Percentiles rank a stretch among this genome's conserved stretches.
Conservation (phyloP, 2,888 invertebrate genomes). For the Nomada fucata region DNA sequence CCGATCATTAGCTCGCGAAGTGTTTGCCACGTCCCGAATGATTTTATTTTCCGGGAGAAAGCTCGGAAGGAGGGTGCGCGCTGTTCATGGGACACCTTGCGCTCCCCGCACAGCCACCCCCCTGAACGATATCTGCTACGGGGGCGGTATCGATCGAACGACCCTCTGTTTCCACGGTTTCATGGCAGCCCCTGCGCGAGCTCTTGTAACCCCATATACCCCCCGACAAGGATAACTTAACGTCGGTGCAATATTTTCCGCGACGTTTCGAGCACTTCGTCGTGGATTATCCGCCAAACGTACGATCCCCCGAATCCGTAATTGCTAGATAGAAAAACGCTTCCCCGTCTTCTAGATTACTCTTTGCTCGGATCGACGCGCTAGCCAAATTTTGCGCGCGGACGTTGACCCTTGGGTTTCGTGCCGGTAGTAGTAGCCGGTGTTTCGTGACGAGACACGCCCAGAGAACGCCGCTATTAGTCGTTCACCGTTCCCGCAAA, state of each 20-base stretch:
- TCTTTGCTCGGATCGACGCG: conserved; percentile 5
- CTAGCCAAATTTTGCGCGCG: conserved; percentile 19
- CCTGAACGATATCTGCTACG: conserved; percentile 74
- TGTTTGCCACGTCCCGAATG: conserved; percentile 27
- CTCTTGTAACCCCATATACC: conserved; percentile 55
- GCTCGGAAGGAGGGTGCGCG: conserved; percentile 36
- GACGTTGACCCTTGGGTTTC: conserved; percentile 30
- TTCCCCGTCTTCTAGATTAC: not conserved
- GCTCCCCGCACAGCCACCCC: conserved; percentile 53
- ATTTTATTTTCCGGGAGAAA: conserved; percentile 60
- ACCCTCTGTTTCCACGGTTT: conserved; percentile 69
- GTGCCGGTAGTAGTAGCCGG: not conserved
- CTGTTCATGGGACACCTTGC: conserved; percentile 66
- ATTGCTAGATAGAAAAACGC: conserved; percentile 4
- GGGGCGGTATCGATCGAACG: conserved; percentile 76
- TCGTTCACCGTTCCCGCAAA: not conserved
- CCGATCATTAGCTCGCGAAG: conserved; percentile 41
- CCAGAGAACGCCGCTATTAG: conserved; percentile 4
- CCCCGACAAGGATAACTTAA: conserved; percentile 47
- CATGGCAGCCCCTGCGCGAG: conserved; percentile 65
- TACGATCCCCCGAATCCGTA: not conserved
- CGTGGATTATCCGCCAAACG: conserved; percentile 2
- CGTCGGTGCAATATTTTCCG: conserved; percentile 50
- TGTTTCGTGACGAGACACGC: conserved; percentile 52
- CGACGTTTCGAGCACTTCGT: no score